Percentiles rank a stretch among this genome's conserved stretches.
These are phyloP conservation scores for Coccyzus lansbergi DNA, from an alignment of 2,797 vertebrate species.

Conservation along the genomic window DNA sequence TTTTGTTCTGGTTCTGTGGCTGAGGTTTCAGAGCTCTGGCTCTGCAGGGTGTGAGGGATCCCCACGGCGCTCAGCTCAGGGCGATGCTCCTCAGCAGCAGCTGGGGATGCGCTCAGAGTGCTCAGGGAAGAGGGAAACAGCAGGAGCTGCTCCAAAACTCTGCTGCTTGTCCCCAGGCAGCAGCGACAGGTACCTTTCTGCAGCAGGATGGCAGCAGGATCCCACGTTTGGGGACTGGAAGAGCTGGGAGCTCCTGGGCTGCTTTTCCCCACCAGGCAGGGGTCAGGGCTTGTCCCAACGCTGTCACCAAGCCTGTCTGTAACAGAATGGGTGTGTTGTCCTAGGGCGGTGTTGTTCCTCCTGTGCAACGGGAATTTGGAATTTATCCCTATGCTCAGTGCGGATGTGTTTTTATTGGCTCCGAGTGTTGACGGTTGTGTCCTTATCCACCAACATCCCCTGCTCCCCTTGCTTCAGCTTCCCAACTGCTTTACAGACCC, in stretches of 20 bases:
- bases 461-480: too few species aligned
- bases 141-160: rapidly evolving
- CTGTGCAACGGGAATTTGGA: background rate
- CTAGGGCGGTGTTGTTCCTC: background rate
- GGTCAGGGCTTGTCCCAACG: background rate
- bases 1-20: background rate
- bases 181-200: rapidly evolving
- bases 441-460: too few species aligned
- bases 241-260: too few species aligned
- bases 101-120: rapidly evolving
- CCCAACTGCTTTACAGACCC: too few species aligned
- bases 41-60: background rate
- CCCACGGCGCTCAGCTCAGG: rapidly evolving
- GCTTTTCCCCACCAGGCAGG: too few species aligned
- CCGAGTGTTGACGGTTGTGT: too few species aligned
- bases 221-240: background rate
- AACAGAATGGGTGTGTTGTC: background rate
- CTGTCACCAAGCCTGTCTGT: background rate
- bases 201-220: background rate
- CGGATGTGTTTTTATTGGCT: background rate
- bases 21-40: background rate
- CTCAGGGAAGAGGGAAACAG: background rate
- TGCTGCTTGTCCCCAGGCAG: rapidly evolving
- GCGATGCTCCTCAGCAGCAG: background rate
- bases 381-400: background rate